Evolutionary conservation across 2,113 vertebrate genomes (phyloP), one percentile per base, ranked within the genome.

Genomic region (Nibea coibor): DNA sequence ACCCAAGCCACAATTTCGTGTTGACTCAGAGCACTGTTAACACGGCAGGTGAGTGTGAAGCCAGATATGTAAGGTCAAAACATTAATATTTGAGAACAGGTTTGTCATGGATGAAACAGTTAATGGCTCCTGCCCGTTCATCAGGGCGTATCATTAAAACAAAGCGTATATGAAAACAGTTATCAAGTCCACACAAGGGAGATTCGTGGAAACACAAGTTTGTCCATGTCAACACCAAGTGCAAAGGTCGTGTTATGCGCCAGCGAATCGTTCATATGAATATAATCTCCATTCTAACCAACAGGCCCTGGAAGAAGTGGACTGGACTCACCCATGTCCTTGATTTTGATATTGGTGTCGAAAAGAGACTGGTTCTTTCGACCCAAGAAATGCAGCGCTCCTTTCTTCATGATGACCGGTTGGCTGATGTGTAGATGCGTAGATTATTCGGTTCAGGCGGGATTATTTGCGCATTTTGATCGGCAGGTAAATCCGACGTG

Each of bases 301-400:
- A 9, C 16, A 39, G n/a, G 42, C 35, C 26, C 3, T 26, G 53
- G 1, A 9, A 26, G 20, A 22, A 5, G 19, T 1, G n/a, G 39
- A 9, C 35, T 9, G 24, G 24, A 92, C 95, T 95, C 81, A 96
- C 95, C 95, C 72, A 91, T 87, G 10, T 95, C 94, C 71, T 81
- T 91, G 67, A 92, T 83, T 83, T 92, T 87, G 61, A 93, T 31
- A 20, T 63, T 93, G 82, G 91, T 92, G 91, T 91, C 95, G 82
- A 92, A 95, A 4, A 95, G 93, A 53, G 90, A 93, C 4, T 71
- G 87, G 65, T 83, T 94, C 88, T 93, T 95, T 61, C 91, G 93
- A 83, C 91, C 82, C 87, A 92, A 35, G 76, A 95, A 91, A 47
- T 93, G 51, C 48, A 92, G 50, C 51, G 85, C 0, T 28, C 91